These are phyloP conservation scores for Epinotia nisella DNA, from an alignment of 2,888 invertebrate species.

Conservation along the genomic window DNA sequence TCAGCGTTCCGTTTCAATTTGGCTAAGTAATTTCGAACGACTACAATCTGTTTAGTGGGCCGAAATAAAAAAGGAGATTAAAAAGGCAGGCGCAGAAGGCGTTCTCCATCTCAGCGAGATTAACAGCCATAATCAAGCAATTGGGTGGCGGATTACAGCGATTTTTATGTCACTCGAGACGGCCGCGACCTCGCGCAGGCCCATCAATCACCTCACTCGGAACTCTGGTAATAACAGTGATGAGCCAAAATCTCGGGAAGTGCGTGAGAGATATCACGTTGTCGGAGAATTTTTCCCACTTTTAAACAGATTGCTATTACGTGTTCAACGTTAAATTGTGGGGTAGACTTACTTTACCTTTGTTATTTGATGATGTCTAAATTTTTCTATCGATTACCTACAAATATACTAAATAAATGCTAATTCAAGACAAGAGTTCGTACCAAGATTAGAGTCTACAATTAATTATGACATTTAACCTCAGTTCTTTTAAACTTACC, in stretches of 20 bases:
- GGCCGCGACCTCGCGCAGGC: conserved; percentile 45
- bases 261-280: conserved; percentile 42
- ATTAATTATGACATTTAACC: too few species aligned
- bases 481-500: too few species aligned
- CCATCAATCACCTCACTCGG: conserved; percentile 67
- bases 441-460: too few species aligned
- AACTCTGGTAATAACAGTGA: conserved; percentile 71
- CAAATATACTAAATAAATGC: background rate
- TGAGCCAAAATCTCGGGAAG: conserved; percentile 47
- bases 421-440: too few species aligned
- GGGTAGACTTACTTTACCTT: background rate
- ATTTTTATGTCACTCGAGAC: conserved; percentile 70
- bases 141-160: conserved; percentile 77
- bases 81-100: conserved; percentile 59
- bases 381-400: background rate
- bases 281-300: conserved; percentile 39
- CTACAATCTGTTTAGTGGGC: conserved; percentile 65
- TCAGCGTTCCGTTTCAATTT: conserved; percentile 68
- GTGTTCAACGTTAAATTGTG: background rate
- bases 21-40: conserved; percentile 75
- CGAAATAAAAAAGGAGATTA: conserved; percentile 74
- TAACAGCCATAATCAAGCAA: conserved; percentile 82
- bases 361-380: background rate
- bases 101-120: conserved; percentile 71
- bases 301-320: conserved; percentile 41